Evolutionary conservation across 2,113 vertebrate species (phyloP).

Genomic region (Lethenteron camtschaticum): DNA sequence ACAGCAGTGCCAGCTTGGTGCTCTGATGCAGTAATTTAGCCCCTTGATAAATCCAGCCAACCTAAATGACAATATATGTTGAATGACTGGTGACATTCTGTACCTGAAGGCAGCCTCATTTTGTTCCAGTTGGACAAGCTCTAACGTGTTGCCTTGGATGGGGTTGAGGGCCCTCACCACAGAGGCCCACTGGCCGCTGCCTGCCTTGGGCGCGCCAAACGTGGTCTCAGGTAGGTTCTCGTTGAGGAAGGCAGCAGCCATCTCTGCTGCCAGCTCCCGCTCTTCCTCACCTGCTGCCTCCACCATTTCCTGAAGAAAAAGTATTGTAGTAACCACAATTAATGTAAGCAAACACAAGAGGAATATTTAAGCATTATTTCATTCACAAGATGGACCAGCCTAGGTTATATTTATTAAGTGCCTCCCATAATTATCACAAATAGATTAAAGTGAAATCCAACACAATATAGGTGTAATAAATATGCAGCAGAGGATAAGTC

Average conservation of each 20-base stretch:
- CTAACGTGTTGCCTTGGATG: constrained; percentile 70
- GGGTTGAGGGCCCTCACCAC: constrained; percentile 80
- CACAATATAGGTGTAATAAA: not conserved
- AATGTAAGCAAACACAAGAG: not conserved
- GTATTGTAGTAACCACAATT: not conserved
- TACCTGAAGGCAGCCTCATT: constrained; percentile 97
- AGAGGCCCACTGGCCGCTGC: constrained; percentile 87
- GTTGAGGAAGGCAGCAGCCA: constrained; percentile 89
- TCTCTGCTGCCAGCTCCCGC: constrained; percentile 79
- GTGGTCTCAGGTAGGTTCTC: constrained; percentile 89
- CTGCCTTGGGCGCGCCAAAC: constrained; percentile 85
- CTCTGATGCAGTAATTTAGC: too few relatives aligned
- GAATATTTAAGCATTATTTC: not conserved
- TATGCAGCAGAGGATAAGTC: not conserved
- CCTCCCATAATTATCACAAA: too few relatives aligned
- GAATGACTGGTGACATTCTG: too few relatives aligned
- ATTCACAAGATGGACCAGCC: too few relatives aligned
- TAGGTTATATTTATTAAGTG: too few relatives aligned
- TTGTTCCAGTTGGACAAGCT: constrained; percentile 84
- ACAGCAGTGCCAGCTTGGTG: too few relatives aligned
- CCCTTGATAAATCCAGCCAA: too few relatives aligned
- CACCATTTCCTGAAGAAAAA: constrained; percentile 63
- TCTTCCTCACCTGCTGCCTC: constrained; percentile 94
- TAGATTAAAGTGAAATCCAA: too few relatives aligned
- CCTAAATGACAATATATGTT: too few relatives aligned